A percentile compares a stretch with the other conserved stretches of the same genome.
Conservation (phyloP, 2,797 vertebrate species). For the Tiaroga cobitis region DNA sequence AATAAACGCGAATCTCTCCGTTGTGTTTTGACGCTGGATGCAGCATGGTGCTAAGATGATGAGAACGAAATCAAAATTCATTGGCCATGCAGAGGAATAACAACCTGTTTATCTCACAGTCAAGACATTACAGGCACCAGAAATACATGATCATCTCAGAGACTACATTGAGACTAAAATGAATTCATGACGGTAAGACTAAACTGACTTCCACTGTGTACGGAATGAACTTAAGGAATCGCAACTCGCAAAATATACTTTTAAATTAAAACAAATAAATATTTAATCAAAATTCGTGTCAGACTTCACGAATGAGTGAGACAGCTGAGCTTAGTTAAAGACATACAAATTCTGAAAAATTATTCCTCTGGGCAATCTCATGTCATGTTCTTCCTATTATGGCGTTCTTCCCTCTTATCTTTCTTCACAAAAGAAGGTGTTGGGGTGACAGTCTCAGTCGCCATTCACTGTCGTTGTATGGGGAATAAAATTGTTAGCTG, state of each 20-base stretch:
- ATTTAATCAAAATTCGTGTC: not conserved
- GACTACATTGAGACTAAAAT: not conserved
- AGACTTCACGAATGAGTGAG: not conserved
- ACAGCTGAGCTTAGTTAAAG: not conserved
- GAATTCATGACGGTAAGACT: constrained; percentile 11
- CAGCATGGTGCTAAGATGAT: not conserved
- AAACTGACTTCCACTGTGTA: not conserved
- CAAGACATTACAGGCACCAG: not conserved
- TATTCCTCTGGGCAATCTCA: not conserved
- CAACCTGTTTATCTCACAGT: not conserved
- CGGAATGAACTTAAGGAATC: not conserved
- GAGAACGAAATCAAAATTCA: not conserved
- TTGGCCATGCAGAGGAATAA: not conserved
- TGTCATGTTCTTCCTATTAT: not conserved
- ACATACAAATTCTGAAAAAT: not conserved
- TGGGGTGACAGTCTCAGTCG: not conserved
- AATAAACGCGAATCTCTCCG: constrained; percentile 1
- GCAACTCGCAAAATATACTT: not conserved
- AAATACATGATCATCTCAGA: not conserved
- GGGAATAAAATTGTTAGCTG: not conserved
- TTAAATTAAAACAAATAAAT: not conserved
- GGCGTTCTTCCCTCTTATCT: not conserved
- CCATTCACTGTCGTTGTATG: not conserved
- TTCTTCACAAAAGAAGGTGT: not conserved
- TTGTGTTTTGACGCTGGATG: not conserved